Conservation (phyloP, 2,797 vertebrate species). For the Parauchenoglanis punctatus region DNA sequence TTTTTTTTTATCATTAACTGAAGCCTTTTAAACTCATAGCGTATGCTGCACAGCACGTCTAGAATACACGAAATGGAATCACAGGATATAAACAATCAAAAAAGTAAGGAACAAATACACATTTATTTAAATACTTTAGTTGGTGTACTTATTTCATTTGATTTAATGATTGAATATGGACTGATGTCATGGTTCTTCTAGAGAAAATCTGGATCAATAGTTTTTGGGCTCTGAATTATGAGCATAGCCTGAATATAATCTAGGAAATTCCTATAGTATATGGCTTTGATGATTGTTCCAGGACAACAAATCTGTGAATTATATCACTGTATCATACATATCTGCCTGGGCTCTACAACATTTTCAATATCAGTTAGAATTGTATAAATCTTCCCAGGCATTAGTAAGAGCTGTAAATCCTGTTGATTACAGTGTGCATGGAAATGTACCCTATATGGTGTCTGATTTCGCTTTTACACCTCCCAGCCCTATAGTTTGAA, state of each 20-base stretch:
- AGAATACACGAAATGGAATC: background rate
- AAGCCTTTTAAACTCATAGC: background rate
- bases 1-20: background rate
- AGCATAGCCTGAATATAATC: background rate
- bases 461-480: conserved; percentile 8
- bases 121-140: background rate
- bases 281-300: background rate
- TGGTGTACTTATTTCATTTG: background rate
- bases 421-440: conserved; percentile 1
- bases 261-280: background rate
- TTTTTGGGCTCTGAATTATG: background rate
- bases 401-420: background rate
- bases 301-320: background rate
- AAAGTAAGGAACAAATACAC: background rate
- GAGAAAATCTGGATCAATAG: background rate
- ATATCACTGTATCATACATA: background rate
- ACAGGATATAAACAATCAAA: background rate
- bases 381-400: background rate
- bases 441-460: conserved; percentile 9
- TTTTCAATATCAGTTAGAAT: background rate
- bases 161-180: background rate
- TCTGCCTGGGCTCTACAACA: background rate
- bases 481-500: conserved; percentile 13
- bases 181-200: background rate
- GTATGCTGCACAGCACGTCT: background rate